phyloP scores from a whole-genome alignment of 2,888 invertebrate genomes.

The Parelbella ahira region DNA sequence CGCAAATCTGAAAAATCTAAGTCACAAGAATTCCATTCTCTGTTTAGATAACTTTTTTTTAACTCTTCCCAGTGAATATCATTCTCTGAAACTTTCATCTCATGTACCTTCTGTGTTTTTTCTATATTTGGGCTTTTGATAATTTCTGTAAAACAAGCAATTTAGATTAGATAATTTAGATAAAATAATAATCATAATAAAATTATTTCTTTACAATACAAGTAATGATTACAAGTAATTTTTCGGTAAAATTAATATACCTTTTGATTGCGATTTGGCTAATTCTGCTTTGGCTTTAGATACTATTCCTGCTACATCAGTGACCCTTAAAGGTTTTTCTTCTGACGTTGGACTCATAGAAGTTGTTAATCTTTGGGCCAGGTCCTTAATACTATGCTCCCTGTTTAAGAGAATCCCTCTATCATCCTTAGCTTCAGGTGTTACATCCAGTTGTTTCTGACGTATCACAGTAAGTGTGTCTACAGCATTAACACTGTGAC shows the following conservation, averaged over 20 bases:
- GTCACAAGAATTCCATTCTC: conserved; percentile 93
- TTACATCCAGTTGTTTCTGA: conserved; percentile 80
- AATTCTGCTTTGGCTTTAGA: conserved; percentile 96
- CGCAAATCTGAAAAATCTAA: conserved; percentile 97
- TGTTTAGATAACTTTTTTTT: conserved; percentile 84
- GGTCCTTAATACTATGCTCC: conserved; percentile 91
- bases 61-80: conserved; percentile 98
- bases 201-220: too few relatives aligned
- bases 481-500: conserved; percentile 72
- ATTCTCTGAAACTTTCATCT: conserved; percentile 93
- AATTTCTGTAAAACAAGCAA: conserved; percentile 83
- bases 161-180: not conserved
- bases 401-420: conserved; percentile 86
- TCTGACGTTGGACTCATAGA: conserved; percentile 81
- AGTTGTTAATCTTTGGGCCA: conserved; percentile 91
- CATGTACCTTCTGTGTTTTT: conserved; percentile 82
- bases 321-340: conserved; percentile 84
- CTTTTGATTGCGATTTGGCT: conserved; percentile 92
- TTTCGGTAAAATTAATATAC: too few relatives aligned
- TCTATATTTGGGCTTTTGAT: conserved; percentile 86
- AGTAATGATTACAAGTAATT: too few relatives aligned
- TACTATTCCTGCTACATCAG: conserved; percentile 93
- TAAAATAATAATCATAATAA: not conserved
- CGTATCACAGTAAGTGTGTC: conserved; percentile 62
- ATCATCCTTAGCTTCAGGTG: conserved; percentile 79